Conservation (phyloP, 1,140 invertebrate species). For the Lepidurus couesii region DNA sequence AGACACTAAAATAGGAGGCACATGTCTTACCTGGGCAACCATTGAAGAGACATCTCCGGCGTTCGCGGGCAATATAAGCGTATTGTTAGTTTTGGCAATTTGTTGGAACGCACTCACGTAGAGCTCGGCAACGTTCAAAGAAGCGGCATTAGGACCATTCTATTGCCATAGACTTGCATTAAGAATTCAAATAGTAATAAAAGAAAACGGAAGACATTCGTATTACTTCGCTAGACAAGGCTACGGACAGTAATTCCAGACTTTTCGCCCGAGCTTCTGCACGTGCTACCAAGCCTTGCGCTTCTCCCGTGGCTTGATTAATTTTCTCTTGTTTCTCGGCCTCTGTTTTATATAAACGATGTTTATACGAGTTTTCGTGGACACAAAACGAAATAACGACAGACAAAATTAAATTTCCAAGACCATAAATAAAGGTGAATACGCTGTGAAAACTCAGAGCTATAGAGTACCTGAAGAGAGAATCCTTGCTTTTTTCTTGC, state of each 20-base stretch:
- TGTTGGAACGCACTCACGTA: constrained; percentile 91
- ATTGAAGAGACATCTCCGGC: constrained; percentile 75
- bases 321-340: constrained; percentile 80
- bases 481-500: constrained; percentile 83
- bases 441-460: neutral
- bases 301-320: constrained; percentile 79
- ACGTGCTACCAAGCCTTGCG: constrained; percentile 74
- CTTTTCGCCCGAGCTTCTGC: constrained; percentile 76
- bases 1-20: constrained; percentile 18
- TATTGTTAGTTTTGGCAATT: constrained; percentile 88
- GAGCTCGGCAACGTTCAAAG: constrained; percentile 87
- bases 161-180: constrained; percentile 41
- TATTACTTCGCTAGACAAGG: constrained; percentile 53
- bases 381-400: neutral
- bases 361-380: neutral
- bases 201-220: constrained; percentile 17
- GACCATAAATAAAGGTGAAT: neutral
- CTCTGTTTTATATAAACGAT: constrained; percentile 51
- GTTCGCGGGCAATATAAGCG: constrained; percentile 87
- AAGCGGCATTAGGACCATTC: constrained; percentile 78
- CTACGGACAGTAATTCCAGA: constrained; percentile 63
- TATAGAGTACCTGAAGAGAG: constrained; percentile 72
- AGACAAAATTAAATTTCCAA: neutral
- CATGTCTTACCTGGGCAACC: constrained; percentile 68
- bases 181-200: neutral